These are phyloP conservation scores for Otocyon megalotis DNA, from an alignment of 2,113 vertebrate species.

Conservation along the genomic window DNA sequence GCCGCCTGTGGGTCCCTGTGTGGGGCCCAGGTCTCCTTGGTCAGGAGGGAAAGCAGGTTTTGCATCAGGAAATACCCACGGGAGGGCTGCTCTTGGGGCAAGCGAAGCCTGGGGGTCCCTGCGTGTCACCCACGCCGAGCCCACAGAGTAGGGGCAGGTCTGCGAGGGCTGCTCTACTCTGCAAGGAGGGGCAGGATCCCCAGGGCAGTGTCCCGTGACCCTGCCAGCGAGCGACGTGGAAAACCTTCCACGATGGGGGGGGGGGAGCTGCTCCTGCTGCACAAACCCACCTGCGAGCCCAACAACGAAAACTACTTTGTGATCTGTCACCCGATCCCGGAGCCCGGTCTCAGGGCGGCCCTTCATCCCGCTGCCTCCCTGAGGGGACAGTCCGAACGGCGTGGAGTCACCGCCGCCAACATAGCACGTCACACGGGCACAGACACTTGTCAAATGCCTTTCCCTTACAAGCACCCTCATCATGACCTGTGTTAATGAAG, in stretches of 20 bases:
- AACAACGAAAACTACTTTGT: slow-evolving; percentile 18
- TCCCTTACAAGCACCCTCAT: slow-evolving; percentile 91
- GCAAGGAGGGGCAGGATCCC: fast-evolving
- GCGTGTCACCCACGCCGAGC: background rate
- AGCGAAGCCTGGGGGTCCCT: too few relatives aligned
- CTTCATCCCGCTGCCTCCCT: background rate
- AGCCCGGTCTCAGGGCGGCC: background rate
- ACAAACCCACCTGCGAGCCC: slow-evolving; percentile 62
- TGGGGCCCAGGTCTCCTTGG: fast-evolving
- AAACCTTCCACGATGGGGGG: too few relatives aligned
- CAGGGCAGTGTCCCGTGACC: fast-evolving
- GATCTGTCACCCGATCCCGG: background rate
- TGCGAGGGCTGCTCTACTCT: background rate
- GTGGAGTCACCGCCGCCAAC: slow-evolving; percentile 78
- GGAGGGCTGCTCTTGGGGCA: background rate
- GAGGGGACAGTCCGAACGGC: slow-evolving; percentile 67
- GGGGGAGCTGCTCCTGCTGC: background rate
- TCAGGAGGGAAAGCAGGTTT: background rate
- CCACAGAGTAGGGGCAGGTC: background rate
- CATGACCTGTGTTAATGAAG: slow-evolving; percentile 97
- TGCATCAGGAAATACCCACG: background rate
- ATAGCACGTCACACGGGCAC: slow-evolving; percentile 85
- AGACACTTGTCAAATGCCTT: slow-evolving; percentile 90
- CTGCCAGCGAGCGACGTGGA: background rate
- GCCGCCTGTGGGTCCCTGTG: background rate